Base-by-base conservation (phyloP, 2,888 invertebrate genomes). In the Glaucopsyche alexis region DNA sequence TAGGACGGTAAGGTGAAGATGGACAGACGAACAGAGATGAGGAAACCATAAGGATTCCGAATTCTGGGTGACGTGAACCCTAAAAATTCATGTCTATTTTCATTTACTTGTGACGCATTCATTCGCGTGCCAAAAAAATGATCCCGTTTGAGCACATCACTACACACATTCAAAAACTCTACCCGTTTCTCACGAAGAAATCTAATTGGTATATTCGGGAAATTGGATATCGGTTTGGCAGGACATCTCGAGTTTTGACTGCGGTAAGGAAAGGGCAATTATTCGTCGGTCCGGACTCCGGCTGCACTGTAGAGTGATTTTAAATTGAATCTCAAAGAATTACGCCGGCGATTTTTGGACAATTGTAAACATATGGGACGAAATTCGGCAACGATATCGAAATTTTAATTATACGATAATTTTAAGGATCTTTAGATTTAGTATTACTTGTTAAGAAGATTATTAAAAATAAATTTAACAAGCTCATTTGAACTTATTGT, bases 301-400 rank as follows among this genome's bases (percentile, higher is more conserved):
- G 80, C 82, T 83, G 83, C 81, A 80, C 82, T 83, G 60, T 80
- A 76, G 82, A 86, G 82, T 83, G 84, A 83, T 86, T 88, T 87
- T 85, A 87, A 88, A 88, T 87, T 87, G 88, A 87, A 87, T 87
- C 84, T 82, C 82, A 75, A 79, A 81, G 83, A 85, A 87, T 85
- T 85, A 86, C 85, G 83, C 81, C 83, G 82, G 83, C 85, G 82
- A 84, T 85, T 86, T 87, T 84, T 81, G 80, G 80, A 81, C 79
- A 79, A 80, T 77, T 73, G 42, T 75, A 69, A 73, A 79, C 75
- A 71, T 80, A 84, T 74, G 80, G 79, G 4, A 13, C 38, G n/a
- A 49, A 19, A 71, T 65, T 16, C 64, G 11, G 64, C 9, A 19
- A 45, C 60, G 7, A 42, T 42, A n/a, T 50, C 14, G 7, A n/a